Percentiles rank a stretch among this genome's conserved stretches.
Evolutionary conservation across 2,113 vertebrate genomes (phyloP).

Genomic region (Cairina moschata): DNA sequence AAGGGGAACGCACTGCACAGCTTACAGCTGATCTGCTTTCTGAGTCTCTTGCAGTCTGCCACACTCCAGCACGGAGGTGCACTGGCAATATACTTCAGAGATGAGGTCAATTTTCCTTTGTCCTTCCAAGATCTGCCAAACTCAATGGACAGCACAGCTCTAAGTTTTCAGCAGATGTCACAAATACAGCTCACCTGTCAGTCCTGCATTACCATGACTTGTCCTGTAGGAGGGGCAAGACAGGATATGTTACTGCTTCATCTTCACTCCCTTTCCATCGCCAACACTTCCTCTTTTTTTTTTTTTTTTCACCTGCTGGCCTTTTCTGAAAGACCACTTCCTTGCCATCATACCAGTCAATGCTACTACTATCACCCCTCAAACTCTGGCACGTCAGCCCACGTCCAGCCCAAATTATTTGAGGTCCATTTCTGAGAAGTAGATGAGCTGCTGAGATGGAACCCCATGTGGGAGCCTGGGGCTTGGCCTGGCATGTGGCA

Average conservation of each 20-base stretch:
- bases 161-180: neutral
- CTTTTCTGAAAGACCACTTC: neutral
- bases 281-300: neutral
- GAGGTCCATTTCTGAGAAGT: neutral
- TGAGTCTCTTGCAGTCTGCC: neutral
- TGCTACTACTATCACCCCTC: neutral
- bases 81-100: neutral
- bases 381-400: neutral
- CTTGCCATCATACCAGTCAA: neutral
- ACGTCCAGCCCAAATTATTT: neutral
- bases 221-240: neutral
- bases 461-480: neutral
- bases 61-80: neutral
- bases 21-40: neutral
- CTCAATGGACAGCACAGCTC: neutral
- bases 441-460: neutral
- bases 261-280: neutral
- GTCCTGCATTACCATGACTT: neutral
- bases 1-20: neutral
- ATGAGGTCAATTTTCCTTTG: neutral
- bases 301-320: neutral
- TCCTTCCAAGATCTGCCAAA: neutral
- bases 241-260: neutral
- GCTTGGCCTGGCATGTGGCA: neutral
- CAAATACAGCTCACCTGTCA: neutral